Conservation (phyloP, 1,140 invertebrate genomes). For the Tetramorium parvispinum region DNA sequence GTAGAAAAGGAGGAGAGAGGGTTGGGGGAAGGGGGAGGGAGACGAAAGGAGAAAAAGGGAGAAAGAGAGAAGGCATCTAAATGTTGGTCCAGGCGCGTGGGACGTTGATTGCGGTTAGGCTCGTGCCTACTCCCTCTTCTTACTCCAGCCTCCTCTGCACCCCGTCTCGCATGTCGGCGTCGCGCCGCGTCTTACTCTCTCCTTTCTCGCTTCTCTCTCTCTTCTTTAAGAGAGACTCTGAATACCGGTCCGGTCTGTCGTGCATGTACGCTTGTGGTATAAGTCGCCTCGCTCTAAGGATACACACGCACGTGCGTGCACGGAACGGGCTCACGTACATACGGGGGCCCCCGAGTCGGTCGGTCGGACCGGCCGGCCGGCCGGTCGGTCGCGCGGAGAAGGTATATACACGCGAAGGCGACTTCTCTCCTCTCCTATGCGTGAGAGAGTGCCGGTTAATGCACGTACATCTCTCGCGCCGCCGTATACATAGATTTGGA, state of each 20-base stretch:
- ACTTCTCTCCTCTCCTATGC: slow-evolving; percentile 67
- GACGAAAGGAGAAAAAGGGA: slow-evolving; percentile 48
- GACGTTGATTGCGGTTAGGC: slow-evolving; percentile 83
- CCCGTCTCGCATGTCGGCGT: slow-evolving; percentile 30
- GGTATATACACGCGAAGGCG: slow-evolving; percentile 65
- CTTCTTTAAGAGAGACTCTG: slow-evolving; percentile 77
- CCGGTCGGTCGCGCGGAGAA: slow-evolving; percentile 44
- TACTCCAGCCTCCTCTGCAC: slow-evolving; percentile 7
- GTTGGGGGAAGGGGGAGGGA: background rate
- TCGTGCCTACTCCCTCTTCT: slow-evolving; percentile 81
- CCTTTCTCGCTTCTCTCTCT: slow-evolving; percentile 42
- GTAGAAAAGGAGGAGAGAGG: background rate
- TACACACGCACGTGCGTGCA: slow-evolving; percentile 61
- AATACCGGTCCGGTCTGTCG: slow-evolving; percentile 83
- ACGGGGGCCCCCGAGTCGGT: background rate
- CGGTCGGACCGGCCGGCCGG: background rate
- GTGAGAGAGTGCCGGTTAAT: slow-evolving; percentile 61
- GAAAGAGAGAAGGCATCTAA: slow-evolving; percentile 72
- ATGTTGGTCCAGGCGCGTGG: slow-evolving; percentile 81
- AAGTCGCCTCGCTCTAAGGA: slow-evolving; percentile 52
- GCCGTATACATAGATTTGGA: slow-evolving; percentile 83
- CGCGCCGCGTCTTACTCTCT: slow-evolving; percentile 40
- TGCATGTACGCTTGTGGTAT: slow-evolving; percentile 72
- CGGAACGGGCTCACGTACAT: slow-evolving; percentile 41
- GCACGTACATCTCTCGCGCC: slow-evolving; percentile 72